Base-by-base conservation (phyloP, 2,797 vertebrate species). In the Neosilurus hyrtlii region DNA sequence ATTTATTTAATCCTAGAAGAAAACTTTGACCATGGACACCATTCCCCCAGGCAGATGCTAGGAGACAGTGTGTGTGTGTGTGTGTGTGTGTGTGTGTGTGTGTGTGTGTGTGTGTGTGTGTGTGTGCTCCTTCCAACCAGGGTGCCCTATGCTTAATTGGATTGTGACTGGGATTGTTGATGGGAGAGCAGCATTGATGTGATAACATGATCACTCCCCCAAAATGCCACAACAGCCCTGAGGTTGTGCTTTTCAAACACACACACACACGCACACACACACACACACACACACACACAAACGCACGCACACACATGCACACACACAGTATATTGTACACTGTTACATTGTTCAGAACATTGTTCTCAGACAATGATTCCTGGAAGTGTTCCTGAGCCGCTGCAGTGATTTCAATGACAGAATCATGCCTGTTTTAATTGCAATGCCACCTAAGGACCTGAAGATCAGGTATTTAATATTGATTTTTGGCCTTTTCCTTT, bases 141-240 rank as follows among this genome's bases (percentile, higher is more conserved):
- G 74, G 66, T 88, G 87, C 82, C 85, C 78, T 77, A 92, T 89
- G 91, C 90, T 94, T 95, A 96, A 96, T 93, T 94, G 92, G 92
- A 92, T 91, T 91, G 85, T 84, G 87, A 88, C 86, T 89, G 68
- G 88, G 89, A 85, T 90, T 93, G 89, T 91, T 80, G 88, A 92
- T 91, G 90, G 89, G 88, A 80, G 88, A 89, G 84, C 86, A 86
- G 0, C 0, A 84, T 89, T 79, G 89, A 89, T 89, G 88, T 89
- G 91, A 91, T 91, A 90, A 80, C 92, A 94, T 87, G 73, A 83
- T n/a, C 63, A 71, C 26, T 79, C 68, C 84, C 78, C 71, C 35
- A 22, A 35, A 54, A 83, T 73, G 52, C 80, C 85, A 81, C 79
- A 79, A 61, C 62, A 82, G 71, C 22, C 54, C 51, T 67, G 22